Evolutionary conservation across 2,888 invertebrate species (phyloP).

Genomic region (Pandemis cinnamomeana): DNA sequence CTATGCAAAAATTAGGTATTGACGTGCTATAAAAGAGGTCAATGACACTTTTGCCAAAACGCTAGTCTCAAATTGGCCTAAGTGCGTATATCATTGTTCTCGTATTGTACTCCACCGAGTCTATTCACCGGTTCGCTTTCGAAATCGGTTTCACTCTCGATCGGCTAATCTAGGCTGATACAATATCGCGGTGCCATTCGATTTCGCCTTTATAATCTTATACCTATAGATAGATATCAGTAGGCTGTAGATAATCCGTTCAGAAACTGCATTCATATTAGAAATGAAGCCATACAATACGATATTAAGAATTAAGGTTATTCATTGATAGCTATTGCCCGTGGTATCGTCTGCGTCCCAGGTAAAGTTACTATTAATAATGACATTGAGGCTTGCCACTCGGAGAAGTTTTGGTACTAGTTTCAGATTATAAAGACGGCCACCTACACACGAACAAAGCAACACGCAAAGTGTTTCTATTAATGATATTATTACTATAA

Average conservation of each 20-base stretch:
- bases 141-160: slow-evolving; percentile 46
- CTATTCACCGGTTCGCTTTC: slow-evolving; percentile 41
- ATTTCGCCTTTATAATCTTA: slow-evolving; percentile 16
- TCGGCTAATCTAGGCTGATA: slow-evolving; percentile 36
- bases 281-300: not conserved
- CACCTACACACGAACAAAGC: too few relatives aligned
- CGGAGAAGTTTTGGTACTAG: too few relatives aligned
- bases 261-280: not conserved
- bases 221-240: not conserved
- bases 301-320: not conserved
- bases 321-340: too few relatives aligned
- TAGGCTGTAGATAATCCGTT: not conserved
- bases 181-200: slow-evolving; percentile 35
- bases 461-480: too few relatives aligned
- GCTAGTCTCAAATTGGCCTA: slow-evolving; percentile 5
- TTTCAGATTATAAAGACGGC: too few relatives aligned
- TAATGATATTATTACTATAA: too few relatives aligned
- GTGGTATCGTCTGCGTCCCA: too few relatives aligned
- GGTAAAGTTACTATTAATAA: too few relatives aligned
- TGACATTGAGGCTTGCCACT: too few relatives aligned
- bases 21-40: slow-evolving; percentile 1
- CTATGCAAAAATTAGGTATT: not conserved
- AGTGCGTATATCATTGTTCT: slow-evolving; percentile 17
- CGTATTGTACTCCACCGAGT: slow-evolving; percentile 21
- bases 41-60: slow-evolving; percentile 7